A percentile compares a stretch with the other conserved stretches of the same genome.
Evolutionary conservation across 2,113 vertebrate genomes (phyloP).

Genomic region (Prinia subflava): DNA sequence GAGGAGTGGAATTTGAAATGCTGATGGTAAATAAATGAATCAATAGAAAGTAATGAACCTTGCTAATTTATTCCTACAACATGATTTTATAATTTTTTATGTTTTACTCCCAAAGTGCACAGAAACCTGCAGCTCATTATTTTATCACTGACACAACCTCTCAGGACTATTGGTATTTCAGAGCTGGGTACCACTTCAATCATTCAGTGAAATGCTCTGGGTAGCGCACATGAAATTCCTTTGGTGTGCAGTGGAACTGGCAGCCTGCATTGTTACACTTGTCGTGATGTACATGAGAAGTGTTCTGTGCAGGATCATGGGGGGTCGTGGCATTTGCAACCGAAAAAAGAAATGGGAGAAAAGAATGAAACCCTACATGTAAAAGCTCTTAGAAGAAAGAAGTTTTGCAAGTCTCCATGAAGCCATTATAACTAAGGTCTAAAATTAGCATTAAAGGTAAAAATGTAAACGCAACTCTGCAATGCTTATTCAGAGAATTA

Average conservation of each 20-base stretch:
- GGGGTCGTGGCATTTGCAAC: not conserved
- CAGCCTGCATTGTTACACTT: slow-evolving; percentile 53
- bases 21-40: not conserved
- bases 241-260: slow-evolving; percentile 20
- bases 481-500: not conserved
- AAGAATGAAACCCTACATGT: not conserved
- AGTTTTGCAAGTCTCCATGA: not conserved
- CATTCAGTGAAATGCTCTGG: not conserved
- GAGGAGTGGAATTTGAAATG: not conserved
- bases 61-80: not conserved
- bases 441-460: not conserved
- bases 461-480: not conserved
- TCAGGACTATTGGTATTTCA: not conserved
- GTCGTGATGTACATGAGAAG: slow-evolving; percentile 35
- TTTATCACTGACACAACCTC: not conserved
- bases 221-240: slow-evolving; percentile 32
- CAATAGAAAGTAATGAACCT: not conserved
- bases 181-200: not conserved
- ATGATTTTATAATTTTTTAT: not conserved
- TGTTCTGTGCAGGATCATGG: slow-evolving; percentile 1
- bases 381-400: not conserved
- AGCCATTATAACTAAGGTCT: not conserved
- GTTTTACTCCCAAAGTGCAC: not conserved
- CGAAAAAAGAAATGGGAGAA: not conserved
- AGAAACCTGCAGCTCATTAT: not conserved